Evolutionary conservation across 2,888 invertebrate genomes (phyloP), one percentile per base, ranked within the genome.

Genomic region (Thymelicus lineola): DNA sequence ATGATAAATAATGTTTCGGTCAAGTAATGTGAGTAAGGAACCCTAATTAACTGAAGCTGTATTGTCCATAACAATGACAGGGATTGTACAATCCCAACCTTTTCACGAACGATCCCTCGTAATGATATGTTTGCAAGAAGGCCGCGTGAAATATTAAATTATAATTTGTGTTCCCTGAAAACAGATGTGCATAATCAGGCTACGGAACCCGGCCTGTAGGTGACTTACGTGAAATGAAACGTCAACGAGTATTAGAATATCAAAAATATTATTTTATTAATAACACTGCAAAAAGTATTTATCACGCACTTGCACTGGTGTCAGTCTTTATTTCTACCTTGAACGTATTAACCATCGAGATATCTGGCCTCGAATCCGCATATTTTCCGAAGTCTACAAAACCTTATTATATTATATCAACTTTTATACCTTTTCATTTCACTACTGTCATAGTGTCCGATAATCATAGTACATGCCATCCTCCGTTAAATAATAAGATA

Each of bases 141-240:
- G 38, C 59, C 59, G 59, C 38, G 66, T 59, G 28, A 60, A 66
- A 66, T 66, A 66, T 66, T 66, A 66, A 66, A 66, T 38, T 66
- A 48, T 60, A 66, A 60, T 66, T 66, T 59, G 66, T 66, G 35
- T 65, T 42, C 45, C 42, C 38, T 50, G 20, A 20, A 53, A 36
- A 36, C 53, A 64, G 53, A 55, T 45, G 58, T 66, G 36, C 17
- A 17, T 46, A 58, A 15, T 15, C 15, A 7, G 48, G 9, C 6
- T n/a, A 48, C 46, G n/a, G 15, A n/a, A 17, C 1, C 10, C 42
- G 42, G 10, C 15, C 3, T 15, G 48, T 15, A 7, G 15, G 7
- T 17, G 48, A 9, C n/a, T 15, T 48, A 7, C 48, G 17, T 50
- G 7, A 50, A 50, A 50, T 50, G 10, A 15, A 50, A 50, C 7